Conservation (phyloP, 2,797 vertebrate species). For the Pogonophryne albipinna region DNA sequence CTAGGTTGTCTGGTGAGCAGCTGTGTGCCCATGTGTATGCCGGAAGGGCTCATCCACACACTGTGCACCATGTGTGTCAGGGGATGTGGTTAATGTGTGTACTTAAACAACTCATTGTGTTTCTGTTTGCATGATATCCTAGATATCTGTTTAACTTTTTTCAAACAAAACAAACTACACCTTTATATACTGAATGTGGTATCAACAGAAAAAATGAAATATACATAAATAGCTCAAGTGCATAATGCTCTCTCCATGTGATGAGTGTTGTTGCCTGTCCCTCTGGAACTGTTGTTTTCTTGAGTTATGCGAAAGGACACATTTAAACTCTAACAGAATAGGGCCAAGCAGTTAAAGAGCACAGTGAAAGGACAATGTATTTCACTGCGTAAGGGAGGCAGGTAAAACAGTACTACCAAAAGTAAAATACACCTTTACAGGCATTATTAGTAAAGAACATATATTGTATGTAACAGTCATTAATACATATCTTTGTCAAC, state of each 20-base stretch:
- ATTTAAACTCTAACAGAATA: neutral
- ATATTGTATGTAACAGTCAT: neutral
- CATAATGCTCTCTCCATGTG: neutral
- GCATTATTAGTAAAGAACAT: neutral
- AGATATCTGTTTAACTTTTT: neutral
- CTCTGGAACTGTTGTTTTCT: slow-evolving; percentile 17
- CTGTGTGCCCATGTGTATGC: slow-evolving; percentile 55
- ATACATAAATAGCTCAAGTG: neutral
- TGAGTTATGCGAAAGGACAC: neutral
- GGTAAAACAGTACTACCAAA: neutral
- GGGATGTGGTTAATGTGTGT: slow-evolving; percentile 48
- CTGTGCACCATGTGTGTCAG: slow-evolving; percentile 32
- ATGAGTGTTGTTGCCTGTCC: neutral
- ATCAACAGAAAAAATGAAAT: neutral
- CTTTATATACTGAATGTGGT: neutral
- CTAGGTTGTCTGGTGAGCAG: slow-evolving; percentile 64
- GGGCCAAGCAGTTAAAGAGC: neutral
- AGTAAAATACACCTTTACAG: neutral
- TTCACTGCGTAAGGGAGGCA: neutral
- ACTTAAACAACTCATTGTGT: slow-evolving; percentile 17
- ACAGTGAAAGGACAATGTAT: neutral
- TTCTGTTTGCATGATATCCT: slow-evolving; percentile 28
- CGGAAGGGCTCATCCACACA: slow-evolving; percentile 22
- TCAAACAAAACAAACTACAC: neutral
- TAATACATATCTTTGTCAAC: neutral